Base-by-base conservation (phyloP, 2,888 invertebrate genomes). In the Ichneumon xanthorius region DNA sequence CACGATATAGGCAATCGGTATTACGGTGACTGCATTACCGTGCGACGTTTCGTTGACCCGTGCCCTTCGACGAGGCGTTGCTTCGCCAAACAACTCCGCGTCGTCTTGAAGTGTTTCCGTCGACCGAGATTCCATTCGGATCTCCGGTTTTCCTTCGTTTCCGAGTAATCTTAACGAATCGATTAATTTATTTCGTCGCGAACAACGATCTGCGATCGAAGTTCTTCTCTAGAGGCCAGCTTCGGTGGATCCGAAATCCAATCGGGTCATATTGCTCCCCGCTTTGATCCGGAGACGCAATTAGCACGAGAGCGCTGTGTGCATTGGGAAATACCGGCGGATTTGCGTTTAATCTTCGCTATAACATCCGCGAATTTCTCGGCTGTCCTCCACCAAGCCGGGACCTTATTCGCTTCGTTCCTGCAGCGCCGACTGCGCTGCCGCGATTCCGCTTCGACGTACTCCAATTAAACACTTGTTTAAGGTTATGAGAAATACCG, bases 381-480 rank as follows among this genome's bases (percentile, higher is more conserved):
- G 45, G 19, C 30, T 9, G 19, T 70, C 22, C 58, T 68, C 68
- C 45, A 45, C 37, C 61, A 37, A 14, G n/a, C 11, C 14, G 22
- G 40, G 6, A 48, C 37, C 45, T 11, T 33, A 73, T 67, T 65
- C 55, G 65, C 45, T 65, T 16, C 19, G 26, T 26, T 53, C 45
- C 58, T 33, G 40, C 7, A 55, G 26, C 68, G 68, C 26, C 37
- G 63, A 67, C 72, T 30, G 53, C 70, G 45, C 37, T 72, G 58
- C 71, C 40, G 53, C 58, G 33, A 16, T 77, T 37, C 40, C 65
- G 72, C 50, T 50, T 68, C 61, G 45, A 73, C 61, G 61, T 70
- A 40, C 73, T 73, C 70, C 80, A 79, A 84, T 87, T 76, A 68
- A 84, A 82, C 58, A 81, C 81, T 80, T 76, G 72, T 76, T 81